Conservation (phyloP, 2,113 vertebrate genomes). For the Solea solea region DNA sequence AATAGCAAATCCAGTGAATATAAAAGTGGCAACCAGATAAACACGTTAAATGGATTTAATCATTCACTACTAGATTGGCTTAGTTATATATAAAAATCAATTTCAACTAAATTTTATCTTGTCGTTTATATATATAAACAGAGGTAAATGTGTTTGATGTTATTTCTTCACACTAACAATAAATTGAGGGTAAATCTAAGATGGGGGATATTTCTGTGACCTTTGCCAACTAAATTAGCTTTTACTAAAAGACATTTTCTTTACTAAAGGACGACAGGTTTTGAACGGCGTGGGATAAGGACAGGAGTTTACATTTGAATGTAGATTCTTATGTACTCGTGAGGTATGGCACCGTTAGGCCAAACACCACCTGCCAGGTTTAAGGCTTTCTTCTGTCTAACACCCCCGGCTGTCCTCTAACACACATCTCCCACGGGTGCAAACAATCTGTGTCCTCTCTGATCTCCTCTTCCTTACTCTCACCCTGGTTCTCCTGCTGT, state of each 20-base stretch:
- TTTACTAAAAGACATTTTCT: neutral
- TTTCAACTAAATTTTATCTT: neutral
- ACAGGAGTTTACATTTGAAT: neutral
- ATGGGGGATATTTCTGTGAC: neutral
- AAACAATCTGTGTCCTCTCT: conserved; percentile 60
- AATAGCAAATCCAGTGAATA: neutral
- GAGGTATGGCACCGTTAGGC: conserved; percentile 32
- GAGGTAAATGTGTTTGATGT: conserved; percentile 6
- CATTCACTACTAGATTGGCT: neutral
- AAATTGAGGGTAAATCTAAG: neutral
- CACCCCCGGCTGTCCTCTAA: conserved; percentile 65
- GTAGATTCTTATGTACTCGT: too few relatives aligned
- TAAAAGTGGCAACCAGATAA: neutral
- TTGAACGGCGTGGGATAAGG: conserved; percentile 1
- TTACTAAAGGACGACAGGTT: neutral
- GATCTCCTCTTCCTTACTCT: conserved; percentile 53
- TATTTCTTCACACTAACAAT: neutral
- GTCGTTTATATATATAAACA: neutral
- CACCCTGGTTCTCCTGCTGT: conserved; percentile 11
- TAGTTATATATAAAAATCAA: neutral
- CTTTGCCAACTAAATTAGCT: neutral
- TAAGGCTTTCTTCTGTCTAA: conserved; percentile 59
- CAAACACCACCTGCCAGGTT: conserved; percentile 61
- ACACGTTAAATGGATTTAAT: too few relatives aligned
- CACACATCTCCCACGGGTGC: conserved; percentile 38